Conservation (phyloP, 2,888 invertebrate species). For the Gryllus longicercus region DNA sequence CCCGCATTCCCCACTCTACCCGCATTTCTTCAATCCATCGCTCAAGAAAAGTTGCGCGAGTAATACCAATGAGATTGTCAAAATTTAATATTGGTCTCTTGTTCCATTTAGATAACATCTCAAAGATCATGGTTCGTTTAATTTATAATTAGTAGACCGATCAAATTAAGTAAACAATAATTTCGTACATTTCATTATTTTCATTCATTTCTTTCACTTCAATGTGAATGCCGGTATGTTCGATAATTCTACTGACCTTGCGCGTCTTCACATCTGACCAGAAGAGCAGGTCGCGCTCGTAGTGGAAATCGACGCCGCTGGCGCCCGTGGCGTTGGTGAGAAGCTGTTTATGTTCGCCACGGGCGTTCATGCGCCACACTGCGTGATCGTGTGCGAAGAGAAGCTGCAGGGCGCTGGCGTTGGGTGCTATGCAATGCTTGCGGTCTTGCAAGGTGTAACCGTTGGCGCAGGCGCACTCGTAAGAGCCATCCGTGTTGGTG, state of each 20-base stretch:
- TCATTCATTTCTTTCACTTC: not conserved
- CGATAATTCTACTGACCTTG: slow-evolving; percentile 55
- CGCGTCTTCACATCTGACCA: slow-evolving; percentile 89
- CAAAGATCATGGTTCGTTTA: too few relatives aligned
- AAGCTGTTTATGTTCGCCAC: slow-evolving; percentile 55
- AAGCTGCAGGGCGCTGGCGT: slow-evolving; percentile 53
- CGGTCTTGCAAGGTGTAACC: slow-evolving; percentile 65
- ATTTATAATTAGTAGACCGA: too few relatives aligned
- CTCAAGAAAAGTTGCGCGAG: too few relatives aligned
- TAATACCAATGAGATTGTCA: too few relatives aligned
- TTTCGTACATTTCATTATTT: not conserved
- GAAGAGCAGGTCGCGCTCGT: slow-evolving; percentile 69
- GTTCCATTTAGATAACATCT: too few relatives aligned
- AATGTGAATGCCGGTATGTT: not conserved
- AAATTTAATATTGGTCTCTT: too few relatives aligned
- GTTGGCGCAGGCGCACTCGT: slow-evolving; percentile 75
- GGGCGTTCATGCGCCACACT: slow-evolving; percentile 66
- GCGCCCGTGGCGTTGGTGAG: slow-evolving; percentile 81
- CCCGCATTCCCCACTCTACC: too few relatives aligned
- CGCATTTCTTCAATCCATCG: too few relatives aligned
- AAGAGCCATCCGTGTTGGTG: slow-evolving; percentile 78
- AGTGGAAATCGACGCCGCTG: slow-evolving; percentile 82
- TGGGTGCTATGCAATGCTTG: slow-evolving; percentile 62
- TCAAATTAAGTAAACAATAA: too few relatives aligned
- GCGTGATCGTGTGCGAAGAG: slow-evolving; percentile 69